Base-by-base conservation (phyloP, 2,888 invertebrate genomes). In the Erebia epiphron region DNA sequence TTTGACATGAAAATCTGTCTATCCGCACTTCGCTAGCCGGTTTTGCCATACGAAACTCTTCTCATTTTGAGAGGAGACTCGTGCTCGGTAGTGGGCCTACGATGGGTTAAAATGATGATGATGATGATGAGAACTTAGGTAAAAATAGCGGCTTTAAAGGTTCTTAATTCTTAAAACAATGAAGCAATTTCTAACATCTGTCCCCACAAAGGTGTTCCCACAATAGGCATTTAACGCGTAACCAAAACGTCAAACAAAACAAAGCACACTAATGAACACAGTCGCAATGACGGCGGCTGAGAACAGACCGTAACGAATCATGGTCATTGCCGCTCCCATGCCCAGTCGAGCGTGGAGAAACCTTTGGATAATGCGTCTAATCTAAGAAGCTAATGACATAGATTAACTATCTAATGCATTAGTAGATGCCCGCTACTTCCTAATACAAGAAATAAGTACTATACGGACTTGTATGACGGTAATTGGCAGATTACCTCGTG, bases 291-390 rank as follows among this genome's bases (percentile, higher is more conserved):
- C 75, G 76, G 75, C 76, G 80, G 77, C 77, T 73, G 75, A 76
- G 77, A 80, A 80, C 78, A 75, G 80, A 79, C 78, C 82, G 79
- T 80, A 74, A 75, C 83, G 75, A 80, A 83, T 81, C 75, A 68
- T 77, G 79, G 81, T 77, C 78, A 76, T 77, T 77, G 80, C 79
- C 81, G 76, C 79, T 78, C 79, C 78, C 79, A 76, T 77, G 78
- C 49, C 71, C 80, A 78, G 73, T 79, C 71, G 73, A 79, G 78
- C 85, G 80, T 80, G 57, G 71, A 78, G 69, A 77, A 77, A 76
- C 73, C 62, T 68, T 71, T 54, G 58, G 63, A 60, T 58, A 69
- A 58, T 57, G 10, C 41, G 52, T 57, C 66, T 60, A 54, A 62
- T 62, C 62, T 68, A 63, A 70, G 69, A 73, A 66, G 52, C 62